Percentiles rank a stretch among this genome's conserved stretches.
phyloP scores from a whole-genome alignment of 2,888 invertebrate genomes.

The Abrostola triplasia region DNA sequence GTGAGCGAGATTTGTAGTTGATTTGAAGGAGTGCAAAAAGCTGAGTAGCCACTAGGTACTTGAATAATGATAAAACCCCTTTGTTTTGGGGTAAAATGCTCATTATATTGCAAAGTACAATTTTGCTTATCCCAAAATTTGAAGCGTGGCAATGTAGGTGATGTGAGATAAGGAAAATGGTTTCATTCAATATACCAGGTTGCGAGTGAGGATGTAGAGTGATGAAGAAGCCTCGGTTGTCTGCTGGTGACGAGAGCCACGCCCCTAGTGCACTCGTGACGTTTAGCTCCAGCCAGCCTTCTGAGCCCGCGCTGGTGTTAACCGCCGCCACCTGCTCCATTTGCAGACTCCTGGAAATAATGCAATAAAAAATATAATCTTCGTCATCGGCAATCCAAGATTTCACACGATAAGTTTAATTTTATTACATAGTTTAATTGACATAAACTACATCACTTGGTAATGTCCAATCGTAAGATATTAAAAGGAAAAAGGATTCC shows the following conservation, averaged over 20 bases:
- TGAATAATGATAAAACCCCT: too few relatives aligned
- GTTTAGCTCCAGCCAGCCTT: slow-evolving; percentile 96
- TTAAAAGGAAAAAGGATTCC: too few relatives aligned
- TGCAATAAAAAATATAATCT: neutral
- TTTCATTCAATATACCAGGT: slow-evolving; percentile 84
- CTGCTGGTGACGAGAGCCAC: slow-evolving; percentile 94
- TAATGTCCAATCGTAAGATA: too few relatives aligned
- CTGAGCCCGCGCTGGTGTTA: slow-evolving; percentile 92
- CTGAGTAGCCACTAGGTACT: too few relatives aligned
- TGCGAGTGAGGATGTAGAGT: slow-evolving; percentile 92
- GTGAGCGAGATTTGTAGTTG: too few relatives aligned
- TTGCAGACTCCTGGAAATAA: slow-evolving; percentile 89
- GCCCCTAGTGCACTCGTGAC: slow-evolving; percentile 92
- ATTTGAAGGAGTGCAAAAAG: too few relatives aligned
- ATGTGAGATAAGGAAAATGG: neutral
- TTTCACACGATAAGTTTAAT: neutral
- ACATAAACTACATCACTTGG: neutral
- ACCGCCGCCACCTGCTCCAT: slow-evolving; percentile 92
- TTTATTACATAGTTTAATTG: neutral
- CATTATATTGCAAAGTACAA: too few relatives aligned
- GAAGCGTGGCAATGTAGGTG: too few relatives aligned
- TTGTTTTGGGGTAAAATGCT: too few relatives aligned
- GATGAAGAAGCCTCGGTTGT: slow-evolving; percentile 95
- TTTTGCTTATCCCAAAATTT: too few relatives aligned
- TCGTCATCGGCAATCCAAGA: neutral